phyloP scores from a whole-genome alignment of 92 coral and sea anemone species.

The Epizoanthus ramosus region DNA sequence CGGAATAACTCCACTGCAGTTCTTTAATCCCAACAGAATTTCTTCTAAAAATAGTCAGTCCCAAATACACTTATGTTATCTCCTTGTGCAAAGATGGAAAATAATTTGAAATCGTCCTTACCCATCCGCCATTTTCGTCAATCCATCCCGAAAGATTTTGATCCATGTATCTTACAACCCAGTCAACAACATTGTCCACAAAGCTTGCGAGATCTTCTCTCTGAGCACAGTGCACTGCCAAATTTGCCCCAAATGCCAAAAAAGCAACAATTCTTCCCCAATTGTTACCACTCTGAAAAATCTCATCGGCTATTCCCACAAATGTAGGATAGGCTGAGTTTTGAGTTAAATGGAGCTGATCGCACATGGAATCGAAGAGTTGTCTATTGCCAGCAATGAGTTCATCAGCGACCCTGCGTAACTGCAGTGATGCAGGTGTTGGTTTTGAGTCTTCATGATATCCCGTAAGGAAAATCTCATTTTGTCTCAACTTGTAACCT shows the following conservation, averaged over 20 bases:
- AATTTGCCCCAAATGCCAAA: constrained; percentile 94
- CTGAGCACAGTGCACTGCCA: constrained; percentile 85
- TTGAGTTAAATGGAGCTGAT: constrained; percentile 89
- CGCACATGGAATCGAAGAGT: constrained; percentile 92
- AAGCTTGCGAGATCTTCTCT: constrained; percentile 76
- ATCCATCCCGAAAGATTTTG: constrained; percentile 85
- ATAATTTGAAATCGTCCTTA: constrained; percentile 46
- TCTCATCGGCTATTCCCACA: constrained; percentile 95
- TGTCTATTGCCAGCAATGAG: constrained; percentile 77
- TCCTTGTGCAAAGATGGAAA: not conserved
- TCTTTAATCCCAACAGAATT: not conserved
- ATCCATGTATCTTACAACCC: constrained; percentile 88
- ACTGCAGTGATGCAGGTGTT: constrained; percentile 61
- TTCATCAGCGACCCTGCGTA: constrained; percentile 90
- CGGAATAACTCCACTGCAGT: not conserved
- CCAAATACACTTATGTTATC: not conserved
- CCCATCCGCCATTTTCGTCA: constrained; percentile 96
- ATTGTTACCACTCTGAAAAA: constrained; percentile 93
- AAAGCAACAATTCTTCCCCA: constrained; percentile 99
- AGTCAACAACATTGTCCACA: constrained; percentile 79
- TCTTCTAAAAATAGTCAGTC: not conserved
- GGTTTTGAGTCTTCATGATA: constrained; percentile 68
- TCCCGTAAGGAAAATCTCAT: constrained; percentile 65
- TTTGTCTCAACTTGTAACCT: constrained; percentile 80
- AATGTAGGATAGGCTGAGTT: constrained; percentile 85